These are phyloP conservation scores for Rhagonycha lutea DNA, from an alignment of 2,888 invertebrate species.

Conservation along the genomic window DNA sequence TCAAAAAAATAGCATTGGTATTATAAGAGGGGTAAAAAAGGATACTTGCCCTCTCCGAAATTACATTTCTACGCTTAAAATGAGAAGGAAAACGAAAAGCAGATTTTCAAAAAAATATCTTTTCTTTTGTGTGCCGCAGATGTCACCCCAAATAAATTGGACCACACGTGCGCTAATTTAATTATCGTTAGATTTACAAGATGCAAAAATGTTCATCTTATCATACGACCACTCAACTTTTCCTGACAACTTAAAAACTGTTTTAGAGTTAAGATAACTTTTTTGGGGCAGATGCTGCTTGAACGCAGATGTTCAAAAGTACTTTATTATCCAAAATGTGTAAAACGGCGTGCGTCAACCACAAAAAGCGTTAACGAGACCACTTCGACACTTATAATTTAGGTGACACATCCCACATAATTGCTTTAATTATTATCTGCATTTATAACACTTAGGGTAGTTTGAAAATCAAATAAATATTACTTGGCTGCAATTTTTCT, in stretches of 20 bases:
- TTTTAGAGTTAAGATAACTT: not conserved
- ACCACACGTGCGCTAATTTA: not conserved
- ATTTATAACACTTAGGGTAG: not conserved
- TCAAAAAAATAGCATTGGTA: too few species aligned
- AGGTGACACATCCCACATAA: not conserved
- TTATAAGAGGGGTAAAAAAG: too few species aligned
- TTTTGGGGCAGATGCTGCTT: not conserved
- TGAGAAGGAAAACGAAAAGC: too few species aligned
- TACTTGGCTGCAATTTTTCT: not conserved
- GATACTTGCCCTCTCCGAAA: too few species aligned
- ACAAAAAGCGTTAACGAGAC: not conserved
- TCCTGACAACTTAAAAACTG: not conserved
- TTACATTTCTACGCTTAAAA: too few species aligned
- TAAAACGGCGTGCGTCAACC: conserved; percentile 10
- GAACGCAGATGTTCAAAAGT: conserved; percentile 1
- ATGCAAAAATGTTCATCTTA: not conserved
- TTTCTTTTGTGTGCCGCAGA: too few species aligned
- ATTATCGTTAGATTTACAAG: not conserved
- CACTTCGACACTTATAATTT: not conserved
- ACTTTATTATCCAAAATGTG: not conserved
- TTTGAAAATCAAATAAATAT: not conserved
- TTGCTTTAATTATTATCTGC: not conserved
- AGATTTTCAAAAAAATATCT: too few species aligned
- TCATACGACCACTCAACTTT: not conserved
- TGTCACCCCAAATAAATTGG: not conserved